Evolutionary conservation across 37 sponge, comb jelly and placozoan genomes (phyloP).

Genomic region (Petrosia ficiformis): DNA sequence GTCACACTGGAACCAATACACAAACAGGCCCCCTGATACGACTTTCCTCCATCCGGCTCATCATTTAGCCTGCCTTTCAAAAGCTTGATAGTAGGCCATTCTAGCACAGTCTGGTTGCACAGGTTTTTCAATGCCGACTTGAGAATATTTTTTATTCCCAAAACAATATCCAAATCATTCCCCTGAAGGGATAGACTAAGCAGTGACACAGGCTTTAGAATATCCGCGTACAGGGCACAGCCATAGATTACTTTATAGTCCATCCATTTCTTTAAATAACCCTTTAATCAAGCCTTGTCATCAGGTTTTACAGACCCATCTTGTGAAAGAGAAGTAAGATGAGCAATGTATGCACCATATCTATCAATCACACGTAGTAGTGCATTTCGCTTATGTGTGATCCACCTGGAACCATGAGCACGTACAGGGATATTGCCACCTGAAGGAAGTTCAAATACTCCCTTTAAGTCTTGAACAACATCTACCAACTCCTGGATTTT

Average conservation of each 20-base stretch:
- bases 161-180: slow-evolving; percentile 20
- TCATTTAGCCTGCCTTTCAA: slow-evolving; percentile 8
- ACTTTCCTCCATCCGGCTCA: slow-evolving; percentile 4
- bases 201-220: slow-evolving; percentile 48
- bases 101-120: not conserved
- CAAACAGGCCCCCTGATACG: slow-evolving; percentile 20
- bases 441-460: slow-evolving; percentile 40
- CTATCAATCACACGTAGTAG: slow-evolving; percentile 56
- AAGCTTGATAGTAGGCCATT: not conserved
- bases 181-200: slow-evolving; percentile 56
- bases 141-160: slow-evolving; percentile 45
- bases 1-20: not conserved
- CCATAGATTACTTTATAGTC: slow-evolving; percentile 34
- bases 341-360: slow-evolving; percentile 47
- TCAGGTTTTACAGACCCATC: slow-evolving; percentile 21
- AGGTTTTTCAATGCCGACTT: slow-evolving; percentile 18
- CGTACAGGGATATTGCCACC: slow-evolving; percentile 48
- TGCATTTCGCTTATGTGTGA: slow-evolving; percentile 46
- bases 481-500: slow-evolving; percentile 40
- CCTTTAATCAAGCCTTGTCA: slow-evolving; percentile 35
- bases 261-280: slow-evolving; percentile 48
- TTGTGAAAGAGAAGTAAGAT: slow-evolving; percentile 20
- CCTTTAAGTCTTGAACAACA: slow-evolving; percentile 39
- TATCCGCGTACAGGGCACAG: slow-evolving; percentile 47
- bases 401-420: slow-evolving; percentile 45